Percentiles rank a stretch among this genome's conserved stretches.
Conservation (phyloP, 1,140 invertebrate species). For the Megathymus violae region DNA sequence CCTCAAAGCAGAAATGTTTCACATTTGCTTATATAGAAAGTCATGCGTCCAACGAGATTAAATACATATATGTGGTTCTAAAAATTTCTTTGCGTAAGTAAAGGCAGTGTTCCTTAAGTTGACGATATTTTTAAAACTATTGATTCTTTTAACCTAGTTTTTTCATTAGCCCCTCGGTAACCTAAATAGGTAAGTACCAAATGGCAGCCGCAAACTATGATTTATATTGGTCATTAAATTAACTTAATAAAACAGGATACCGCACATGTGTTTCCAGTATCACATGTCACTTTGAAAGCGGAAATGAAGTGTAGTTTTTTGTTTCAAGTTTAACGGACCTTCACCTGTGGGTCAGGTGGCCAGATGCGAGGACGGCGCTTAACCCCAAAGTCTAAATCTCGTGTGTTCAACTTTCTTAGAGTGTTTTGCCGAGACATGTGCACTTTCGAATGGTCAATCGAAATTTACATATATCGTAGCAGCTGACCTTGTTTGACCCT, state of each 20-base stretch:
- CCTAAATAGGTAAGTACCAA: not conserved
- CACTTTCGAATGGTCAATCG: constrained; percentile 56
- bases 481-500: constrained; percentile 74
- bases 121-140: too few species aligned
- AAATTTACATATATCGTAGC: constrained; percentile 62
- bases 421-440: constrained; percentile 44
- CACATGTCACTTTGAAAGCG: constrained; percentile 53
- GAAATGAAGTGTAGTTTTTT: constrained; percentile 67
- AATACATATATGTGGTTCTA: too few species aligned
- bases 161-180: not conserved
- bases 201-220: constrained; percentile 1
- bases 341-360: constrained; percentile 58
- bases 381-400: constrained; percentile 46
- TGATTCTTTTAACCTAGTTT: constrained; percentile 16
- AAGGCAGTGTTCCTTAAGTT: too few species aligned
- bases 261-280: constrained; percentile 62
- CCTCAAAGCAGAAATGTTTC: constrained; percentile 75
- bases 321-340: constrained; percentile 60
- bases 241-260: constrained; percentile 56
- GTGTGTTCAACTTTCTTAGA: constrained; percentile 63
- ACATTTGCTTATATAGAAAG: constrained; percentile 67
- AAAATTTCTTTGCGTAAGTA: too few species aligned
- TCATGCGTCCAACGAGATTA: constrained; percentile 40
- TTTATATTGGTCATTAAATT: constrained; percentile 38
- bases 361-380: constrained; percentile 53